Conservation (phyloP, 2,797 vertebrate genomes). For the Notamacropus eugenii region DNA sequence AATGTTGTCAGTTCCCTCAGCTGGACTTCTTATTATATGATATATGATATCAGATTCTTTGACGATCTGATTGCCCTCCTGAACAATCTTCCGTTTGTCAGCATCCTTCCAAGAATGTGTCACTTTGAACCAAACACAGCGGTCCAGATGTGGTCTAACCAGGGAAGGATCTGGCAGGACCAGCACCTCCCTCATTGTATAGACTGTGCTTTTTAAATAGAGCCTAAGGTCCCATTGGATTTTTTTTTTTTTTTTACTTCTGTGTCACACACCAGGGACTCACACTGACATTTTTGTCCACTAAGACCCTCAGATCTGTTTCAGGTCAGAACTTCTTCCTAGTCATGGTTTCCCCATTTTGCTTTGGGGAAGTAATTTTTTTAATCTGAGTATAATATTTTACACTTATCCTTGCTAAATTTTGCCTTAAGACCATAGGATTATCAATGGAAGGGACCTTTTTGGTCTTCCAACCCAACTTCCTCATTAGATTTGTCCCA, state of each 20-base stretch:
- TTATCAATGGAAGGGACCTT: background rate
- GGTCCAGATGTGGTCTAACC: background rate
- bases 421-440: background rate
- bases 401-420: background rate
- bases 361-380: background rate
- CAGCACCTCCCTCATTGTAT: background rate
- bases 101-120: background rate
- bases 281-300: background rate
- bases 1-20: background rate
- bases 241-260: background rate
- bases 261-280: background rate
- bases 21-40: too few species aligned
- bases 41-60: background rate
- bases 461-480: background rate
- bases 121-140: background rate
- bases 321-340: background rate
- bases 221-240: background rate
- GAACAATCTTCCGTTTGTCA: background rate
- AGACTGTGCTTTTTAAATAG: background rate
- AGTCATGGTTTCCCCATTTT: background rate
- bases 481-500: background rate
- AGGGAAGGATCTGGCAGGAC: background rate
- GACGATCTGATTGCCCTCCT: background rate
- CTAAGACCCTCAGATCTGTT: background rate
- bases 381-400: background rate